Evolutionary conservation across 2,888 invertebrate species (phyloP), one percentile per base, ranked within the genome.

Genomic region (Chalcosyrphus nemorum): DNA sequence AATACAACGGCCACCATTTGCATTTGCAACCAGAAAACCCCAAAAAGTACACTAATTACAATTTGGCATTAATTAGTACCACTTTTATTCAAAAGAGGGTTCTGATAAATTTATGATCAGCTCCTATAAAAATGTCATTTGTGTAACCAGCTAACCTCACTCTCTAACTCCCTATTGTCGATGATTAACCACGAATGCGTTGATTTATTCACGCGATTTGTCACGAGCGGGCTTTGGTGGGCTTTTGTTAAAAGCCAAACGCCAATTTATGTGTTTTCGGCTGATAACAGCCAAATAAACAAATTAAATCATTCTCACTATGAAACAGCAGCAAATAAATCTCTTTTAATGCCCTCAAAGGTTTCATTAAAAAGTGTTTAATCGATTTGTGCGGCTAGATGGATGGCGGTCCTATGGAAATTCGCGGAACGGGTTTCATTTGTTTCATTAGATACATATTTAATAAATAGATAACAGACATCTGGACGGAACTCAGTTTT

Each of bases 281-380:
- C 43, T 61, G 63, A 78, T 74, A 81, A 57, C 43, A 38, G 65
- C 43, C 38, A 38, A 80, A 70, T 70, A 54, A 70, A 47, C 57
- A 68, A 76, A 76, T 76, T 66, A 68, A 76, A 76, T 76, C 68
- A 76, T 68, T 68, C 59, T 61, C 68, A 76, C 76, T 68, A 76
- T 68, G 76, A 11, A 66, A 24, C 52, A 65, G 29, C 7, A 1
- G 32, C 15, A 29, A 24, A 76, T 76, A 76, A 76, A 76, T 76
- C 75, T 76, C 29, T 15, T 59, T 68, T 76, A 76, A 68, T 76
- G 66, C 59, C 47, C 75, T 35, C 75, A 9, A 57, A 65, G 47
- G 75, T 57, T 75, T 66, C 66, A 66, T 66, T 75, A 75, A 57
- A 75, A 66, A 66, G 75, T 57, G 75, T 57, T 66, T 66, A 66